phyloP scores from a whole-genome alignment of 1,140 invertebrate species.

The Pomacea maculata region DNA sequence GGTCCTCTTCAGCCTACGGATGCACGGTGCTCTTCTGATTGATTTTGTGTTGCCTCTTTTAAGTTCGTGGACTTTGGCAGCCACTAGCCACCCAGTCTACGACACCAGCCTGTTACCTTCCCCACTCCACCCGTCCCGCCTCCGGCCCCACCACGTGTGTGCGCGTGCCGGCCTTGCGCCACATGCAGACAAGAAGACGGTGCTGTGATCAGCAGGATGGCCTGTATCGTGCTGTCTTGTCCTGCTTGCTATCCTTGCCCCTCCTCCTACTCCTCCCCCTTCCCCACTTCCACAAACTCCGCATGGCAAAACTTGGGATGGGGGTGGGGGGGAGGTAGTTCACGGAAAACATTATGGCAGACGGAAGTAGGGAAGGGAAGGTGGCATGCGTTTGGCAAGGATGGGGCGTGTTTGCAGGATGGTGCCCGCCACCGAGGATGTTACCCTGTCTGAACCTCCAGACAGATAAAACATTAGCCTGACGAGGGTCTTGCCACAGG shows the following conservation, averaged over 20 bases:
- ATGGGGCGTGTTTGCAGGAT: not conserved
- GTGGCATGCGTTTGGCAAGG: not conserved
- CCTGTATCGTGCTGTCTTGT: not conserved
- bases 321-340: not conserved
- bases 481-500: not conserved
- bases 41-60: slow-evolving; percentile 10
- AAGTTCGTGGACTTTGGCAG: slow-evolving; percentile 22
- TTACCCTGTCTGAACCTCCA: not conserved
- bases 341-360: not conserved
- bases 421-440: not conserved
- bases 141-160: not conserved
- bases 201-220: not conserved
- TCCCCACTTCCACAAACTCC: not conserved
- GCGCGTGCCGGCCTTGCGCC: too few species aligned
- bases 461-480: slow-evolving; percentile 8
- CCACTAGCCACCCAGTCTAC: slow-evolving; percentile 4
- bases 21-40: slow-evolving; percentile 8
- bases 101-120: not conserved
- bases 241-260: not conserved
- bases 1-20: slow-evolving; percentile 6
- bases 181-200: not conserved
- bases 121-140: not conserved
- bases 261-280: not conserved
- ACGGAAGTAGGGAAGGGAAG: not conserved
- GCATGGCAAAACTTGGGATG: not conserved